Percentiles rank a stretch among this genome's conserved stretches.
These are phyloP conservation scores for Euclidia mi DNA, from an alignment of 2,888 invertebrate genomes.

Conservation along the genomic window DNA sequence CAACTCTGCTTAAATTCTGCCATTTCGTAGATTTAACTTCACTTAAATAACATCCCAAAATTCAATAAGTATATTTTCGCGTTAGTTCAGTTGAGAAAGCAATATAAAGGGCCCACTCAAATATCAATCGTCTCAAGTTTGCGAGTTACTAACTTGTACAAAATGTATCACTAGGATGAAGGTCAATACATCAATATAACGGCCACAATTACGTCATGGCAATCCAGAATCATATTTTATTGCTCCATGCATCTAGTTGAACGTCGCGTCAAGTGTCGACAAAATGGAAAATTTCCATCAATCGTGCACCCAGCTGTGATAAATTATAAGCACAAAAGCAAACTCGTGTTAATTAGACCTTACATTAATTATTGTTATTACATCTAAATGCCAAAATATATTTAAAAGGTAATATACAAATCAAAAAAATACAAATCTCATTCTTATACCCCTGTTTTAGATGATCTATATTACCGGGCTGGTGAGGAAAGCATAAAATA, in stretches of 20 bases:
- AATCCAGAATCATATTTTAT: not conserved
- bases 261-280: conserved; percentile 1
- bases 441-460: too few species aligned
- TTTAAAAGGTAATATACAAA: too few species aligned
- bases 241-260: not conserved
- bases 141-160: not conserved
- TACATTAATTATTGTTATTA: not conserved
- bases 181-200: not conserved
- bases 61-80: too few species aligned
- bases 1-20: too few species aligned
- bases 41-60: too few species aligned
- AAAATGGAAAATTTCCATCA: conserved; percentile 8
- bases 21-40: too few species aligned
- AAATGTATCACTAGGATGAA: not conserved
- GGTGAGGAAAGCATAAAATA: too few species aligned
- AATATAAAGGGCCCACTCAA: not conserved
- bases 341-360: conserved; percentile 9
- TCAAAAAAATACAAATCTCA: too few species aligned
- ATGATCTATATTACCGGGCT: too few species aligned
- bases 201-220: conserved; percentile 6
- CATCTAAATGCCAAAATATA: not conserved
- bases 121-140: not conserved
- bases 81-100: conserved; percentile 1
- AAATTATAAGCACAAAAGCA: not conserved
- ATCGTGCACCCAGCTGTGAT: conserved; percentile 1